Percentiles rank a stretch among this genome's conserved stretches.
These are phyloP conservation scores for Tiliacea citrago DNA, from an alignment of 2,888 invertebrate species.

Conservation along the genomic window DNA sequence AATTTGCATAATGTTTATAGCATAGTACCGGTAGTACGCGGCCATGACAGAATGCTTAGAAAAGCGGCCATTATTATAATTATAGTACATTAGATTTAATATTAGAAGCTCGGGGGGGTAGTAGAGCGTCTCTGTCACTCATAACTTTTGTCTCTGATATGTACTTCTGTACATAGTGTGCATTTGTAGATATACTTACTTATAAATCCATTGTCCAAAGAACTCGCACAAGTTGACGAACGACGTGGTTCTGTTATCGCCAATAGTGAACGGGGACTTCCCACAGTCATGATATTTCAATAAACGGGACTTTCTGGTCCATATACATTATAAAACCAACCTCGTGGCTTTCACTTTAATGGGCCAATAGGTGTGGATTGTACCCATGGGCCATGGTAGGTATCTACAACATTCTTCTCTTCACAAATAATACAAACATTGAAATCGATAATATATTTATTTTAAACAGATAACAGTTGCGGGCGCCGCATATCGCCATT, in stretches of 20 bases:
- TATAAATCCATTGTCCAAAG: neutral
- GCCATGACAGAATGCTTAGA: no score
- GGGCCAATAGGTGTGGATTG: neutral
- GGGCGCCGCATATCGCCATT: slow-evolving; percentile 67
- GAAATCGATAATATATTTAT: slow-evolving; percentile 82
- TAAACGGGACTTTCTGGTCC: neutral
- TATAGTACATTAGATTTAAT: no score
- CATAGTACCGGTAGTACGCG: neutral
- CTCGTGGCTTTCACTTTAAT: neutral
- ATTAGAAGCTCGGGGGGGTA: neutral
- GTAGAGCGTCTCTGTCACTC: neutral
- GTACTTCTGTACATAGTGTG: no score
- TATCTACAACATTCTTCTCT: neutral
- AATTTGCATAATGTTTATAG: neutral
- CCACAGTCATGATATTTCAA: neutral
- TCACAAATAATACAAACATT: slow-evolving; percentile 36
- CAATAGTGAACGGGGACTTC: neutral
- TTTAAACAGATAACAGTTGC: slow-evolving; percentile 80
- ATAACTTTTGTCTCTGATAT: neutral
- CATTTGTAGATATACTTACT: no score
- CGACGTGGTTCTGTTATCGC: neutral
- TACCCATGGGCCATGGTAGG: neutral
- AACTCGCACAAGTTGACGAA: neutral
- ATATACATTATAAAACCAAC: slow-evolving; percentile 5
- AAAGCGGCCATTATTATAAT: no score